Percentiles rank a stretch among this genome's conserved stretches.
Evolutionary conservation across 2,797 vertebrate species (phyloP).

Genomic region (Tolypeutes matacus): DNA sequence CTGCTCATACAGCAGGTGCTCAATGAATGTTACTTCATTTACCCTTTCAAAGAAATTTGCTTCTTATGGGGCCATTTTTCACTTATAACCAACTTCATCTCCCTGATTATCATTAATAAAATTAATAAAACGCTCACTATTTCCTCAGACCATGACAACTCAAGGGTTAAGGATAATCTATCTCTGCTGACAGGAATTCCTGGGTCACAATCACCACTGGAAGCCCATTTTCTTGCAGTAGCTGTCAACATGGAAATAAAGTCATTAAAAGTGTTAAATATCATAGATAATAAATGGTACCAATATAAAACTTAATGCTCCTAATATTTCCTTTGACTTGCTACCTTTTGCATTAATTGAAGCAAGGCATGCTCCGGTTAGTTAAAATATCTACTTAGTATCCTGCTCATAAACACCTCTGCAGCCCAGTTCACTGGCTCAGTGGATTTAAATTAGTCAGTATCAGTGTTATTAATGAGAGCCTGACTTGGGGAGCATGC

Average conservation of each 20-base stretch:
- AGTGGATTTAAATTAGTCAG: constrained; percentile 73
- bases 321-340: constrained; percentile 75
- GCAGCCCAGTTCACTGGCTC: constrained; percentile 53
- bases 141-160: not conserved
- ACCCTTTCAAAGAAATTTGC: constrained; percentile 25
- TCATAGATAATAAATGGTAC: constrained; percentile 68
- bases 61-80: constrained; percentile 17
- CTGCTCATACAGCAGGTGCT: not conserved
- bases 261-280: constrained; percentile 68
- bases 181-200: constrained; percentile 35
- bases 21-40: not conserved
- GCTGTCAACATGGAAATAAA: constrained; percentile 66
- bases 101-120: constrained; percentile 38
- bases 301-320: constrained; percentile 75
- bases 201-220: not conserved
- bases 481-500: not conserved
- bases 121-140: not conserved
- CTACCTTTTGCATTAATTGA: constrained; percentile 80
- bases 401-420: constrained; percentile 72
- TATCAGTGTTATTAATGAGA: constrained; percentile 76
- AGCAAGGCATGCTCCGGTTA: constrained; percentile 78
- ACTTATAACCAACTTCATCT: constrained; percentile 23
- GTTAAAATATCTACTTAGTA: constrained; percentile 80
- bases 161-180: constrained; percentile 47
- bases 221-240: constrained; percentile 16